Percentiles rank a stretch among this genome's conserved stretches.
phyloP scores from a whole-genome alignment of 2,888 invertebrate genomes.

The Epirrhoe tristata region DNA sequence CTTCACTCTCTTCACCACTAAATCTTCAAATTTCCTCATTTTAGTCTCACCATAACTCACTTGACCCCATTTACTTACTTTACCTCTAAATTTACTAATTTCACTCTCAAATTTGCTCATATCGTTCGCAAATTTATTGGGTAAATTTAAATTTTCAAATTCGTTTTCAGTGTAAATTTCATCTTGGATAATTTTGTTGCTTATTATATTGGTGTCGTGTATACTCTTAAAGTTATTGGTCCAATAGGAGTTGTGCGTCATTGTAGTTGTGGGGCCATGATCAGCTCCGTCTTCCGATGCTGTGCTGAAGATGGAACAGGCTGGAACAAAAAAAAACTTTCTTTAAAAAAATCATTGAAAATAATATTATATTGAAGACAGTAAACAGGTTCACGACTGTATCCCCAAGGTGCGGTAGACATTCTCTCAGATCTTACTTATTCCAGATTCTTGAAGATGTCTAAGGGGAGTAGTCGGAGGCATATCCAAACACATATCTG shows the following conservation, averaged over 20 bases:
- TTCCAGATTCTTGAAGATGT: no score
- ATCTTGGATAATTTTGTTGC: slow-evolving; percentile 19
- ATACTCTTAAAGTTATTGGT: slow-evolving; percentile 49
- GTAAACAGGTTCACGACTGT: no score
- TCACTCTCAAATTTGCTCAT: slow-evolving; percentile 32
- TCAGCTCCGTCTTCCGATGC: slow-evolving; percentile 64
- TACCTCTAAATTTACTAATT: not conserved
- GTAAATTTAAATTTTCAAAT: slow-evolving; percentile 50
- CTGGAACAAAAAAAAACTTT: slow-evolving; percentile 64
- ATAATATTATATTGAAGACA: no score
- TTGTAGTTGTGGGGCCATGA: slow-evolving; percentile 56
- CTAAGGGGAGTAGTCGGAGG: no score
- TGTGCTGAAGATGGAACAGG: slow-evolving; percentile 64
- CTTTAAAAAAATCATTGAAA: not conserved
- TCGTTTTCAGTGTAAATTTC: slow-evolving; percentile 43
- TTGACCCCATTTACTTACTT: not conserved
- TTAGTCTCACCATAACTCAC: not conserved
- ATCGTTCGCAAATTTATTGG: slow-evolving; percentile 50
- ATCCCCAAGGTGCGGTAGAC: no score
- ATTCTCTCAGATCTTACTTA: no score
- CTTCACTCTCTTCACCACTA: slow-evolving; percentile 28
- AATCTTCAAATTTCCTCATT: slow-evolving; percentile 47
- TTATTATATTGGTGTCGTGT: slow-evolving; percentile 34
- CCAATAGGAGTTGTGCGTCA: slow-evolving; percentile 47
- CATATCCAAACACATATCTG: no score